These are phyloP conservation scores for Drosophila guanche DNA, from an alignment of 1,140 invertebrate genomes.

Conservation along the genomic window DNA sequence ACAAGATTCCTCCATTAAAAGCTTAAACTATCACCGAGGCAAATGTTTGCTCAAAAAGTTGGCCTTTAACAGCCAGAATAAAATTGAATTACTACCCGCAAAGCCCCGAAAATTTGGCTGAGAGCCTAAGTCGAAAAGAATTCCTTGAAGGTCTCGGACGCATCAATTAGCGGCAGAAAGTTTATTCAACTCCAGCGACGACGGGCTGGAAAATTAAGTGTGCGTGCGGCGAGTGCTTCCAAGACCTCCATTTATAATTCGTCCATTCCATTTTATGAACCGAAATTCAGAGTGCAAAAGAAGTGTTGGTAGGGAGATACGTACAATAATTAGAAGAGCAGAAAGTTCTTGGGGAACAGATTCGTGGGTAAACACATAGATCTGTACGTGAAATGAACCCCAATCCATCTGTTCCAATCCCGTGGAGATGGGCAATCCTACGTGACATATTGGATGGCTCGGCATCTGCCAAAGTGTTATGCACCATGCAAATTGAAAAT, in stretches of 20 bases:
- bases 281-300: slow-evolving; percentile 28
- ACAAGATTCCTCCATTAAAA: slow-evolving; percentile 72
- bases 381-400: slow-evolving; percentile 55
- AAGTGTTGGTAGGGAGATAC: not conserved
- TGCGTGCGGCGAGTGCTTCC: slow-evolving; percentile 31
- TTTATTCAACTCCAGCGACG: slow-evolving; percentile 30
- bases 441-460: slow-evolving; percentile 55
- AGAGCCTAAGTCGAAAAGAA: slow-evolving; percentile 27
- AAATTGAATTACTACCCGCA: slow-evolving; percentile 53
- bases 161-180: slow-evolving; percentile 54
- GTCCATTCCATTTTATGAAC: slow-evolving; percentile 69
- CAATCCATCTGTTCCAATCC: slow-evolving; percentile 26
- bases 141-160: slow-evolving; percentile 22
- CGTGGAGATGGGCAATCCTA: slow-evolving; percentile 16
- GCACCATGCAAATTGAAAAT: slow-evolving; percentile 75
- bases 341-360: slow-evolving; percentile 40
- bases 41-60: slow-evolving; percentile 35
- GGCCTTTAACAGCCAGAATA: slow-evolving; percentile 22
- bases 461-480: slow-evolving; percentile 38
- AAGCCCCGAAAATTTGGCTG: slow-evolving; percentile 2
- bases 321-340: slow-evolving; percentile 32
- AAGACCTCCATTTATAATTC: slow-evolving; percentile 33
- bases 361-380: slow-evolving; percentile 43
- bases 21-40: slow-evolving; percentile 63
- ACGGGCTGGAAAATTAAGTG: slow-evolving; percentile 43